Evolutionary conservation across 2,113 vertebrate genomes (phyloP), one percentile per base, ranked within the genome.

Genomic region (Microtus montanus): DNA sequence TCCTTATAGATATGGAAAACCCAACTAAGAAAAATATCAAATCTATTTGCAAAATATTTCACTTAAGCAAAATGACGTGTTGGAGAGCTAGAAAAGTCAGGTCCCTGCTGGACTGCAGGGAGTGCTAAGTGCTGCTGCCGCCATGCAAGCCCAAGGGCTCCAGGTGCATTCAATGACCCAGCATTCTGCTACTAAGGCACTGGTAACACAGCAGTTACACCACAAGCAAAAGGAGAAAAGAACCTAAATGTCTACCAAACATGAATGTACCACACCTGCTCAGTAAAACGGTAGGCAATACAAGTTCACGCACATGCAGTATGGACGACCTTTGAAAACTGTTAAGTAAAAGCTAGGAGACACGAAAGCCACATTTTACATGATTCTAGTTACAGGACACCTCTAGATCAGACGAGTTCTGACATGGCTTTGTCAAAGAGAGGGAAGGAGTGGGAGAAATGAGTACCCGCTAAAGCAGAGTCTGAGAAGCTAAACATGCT

Each of bases 21-120:
- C 2, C 77, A n/a, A 58, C 13, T 17, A 26, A 85, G 11, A 75
- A 66, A 61, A 82, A 58, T 14, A 54, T n/a, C 15, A 77, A 70
- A 85, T 80, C 63, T 93, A 89, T 22, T 68, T 68, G 78, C 15
- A 63, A 91, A 91, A 84, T 63, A 93, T 75, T 87, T 26, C 70
- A 95, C 11, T 87, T 13, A 83, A 93, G 8, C 17, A 92, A 89
- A 94, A 47, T n/a, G 24, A 68, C 1, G 20, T 75, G 35, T 19
- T 91, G 15, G 44, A 66, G 68, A 93, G 41, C 89, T 49, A 20
- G 4, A 92, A 13, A 71, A 90, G 77, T 1, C 41, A 28, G 22
- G 91, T 17, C 30, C 24, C 26, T 90, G 38, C 66, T 4, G 58
- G 33, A 74, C 7, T 26, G 5, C 58, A 7, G 75, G 30, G 22